Conservation (phyloP, 35 echinoderm and acorn worm genomes). For the Nesometra sesokonis region DNA sequence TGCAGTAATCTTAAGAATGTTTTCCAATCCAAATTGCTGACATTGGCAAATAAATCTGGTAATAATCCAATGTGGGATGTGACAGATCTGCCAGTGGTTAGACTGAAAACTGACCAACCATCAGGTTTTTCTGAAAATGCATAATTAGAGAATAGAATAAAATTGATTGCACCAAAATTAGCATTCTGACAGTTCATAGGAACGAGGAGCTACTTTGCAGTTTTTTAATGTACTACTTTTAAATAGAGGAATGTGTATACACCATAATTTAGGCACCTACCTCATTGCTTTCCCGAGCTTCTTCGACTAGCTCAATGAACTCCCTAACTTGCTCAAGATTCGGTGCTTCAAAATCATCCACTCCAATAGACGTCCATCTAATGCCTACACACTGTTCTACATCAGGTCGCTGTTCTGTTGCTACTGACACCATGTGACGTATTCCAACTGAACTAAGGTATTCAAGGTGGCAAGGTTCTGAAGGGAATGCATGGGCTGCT, state of each 20-base stretch:
- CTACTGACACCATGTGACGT: slow-evolving; percentile 32
- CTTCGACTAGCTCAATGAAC: slow-evolving; percentile 39
- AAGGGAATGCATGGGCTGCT: slow-evolving; percentile 41
- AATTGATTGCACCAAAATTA: no score
- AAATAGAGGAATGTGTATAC: no score
- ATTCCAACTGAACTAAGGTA: slow-evolving; percentile 43
- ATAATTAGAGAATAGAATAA: no score
- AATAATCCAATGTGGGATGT: no score
- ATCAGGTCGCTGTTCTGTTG: slow-evolving; percentile 9
- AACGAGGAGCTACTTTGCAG: neutral
- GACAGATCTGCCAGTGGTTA: no score
- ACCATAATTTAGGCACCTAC: neutral
- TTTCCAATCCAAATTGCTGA: no score
- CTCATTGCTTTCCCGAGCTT: slow-evolving; percentile 18
- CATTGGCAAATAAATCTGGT: no score
- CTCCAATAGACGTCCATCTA: slow-evolving; percentile 23
- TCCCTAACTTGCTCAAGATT: slow-evolving; percentile 35
- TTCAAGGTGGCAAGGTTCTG: slow-evolving; percentile 8
- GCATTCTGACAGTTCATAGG: neutral
- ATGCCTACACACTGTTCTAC: slow-evolving; percentile 18
- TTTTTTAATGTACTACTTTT: no score
- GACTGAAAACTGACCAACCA: no score
- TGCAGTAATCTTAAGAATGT: no score
- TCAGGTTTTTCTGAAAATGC: no score
- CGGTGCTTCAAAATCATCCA: slow-evolving; percentile 51